These are phyloP conservation scores for Pelusios castaneus DNA, from an alignment of 2,113 vertebrate species.

Conservation along the genomic window DNA sequence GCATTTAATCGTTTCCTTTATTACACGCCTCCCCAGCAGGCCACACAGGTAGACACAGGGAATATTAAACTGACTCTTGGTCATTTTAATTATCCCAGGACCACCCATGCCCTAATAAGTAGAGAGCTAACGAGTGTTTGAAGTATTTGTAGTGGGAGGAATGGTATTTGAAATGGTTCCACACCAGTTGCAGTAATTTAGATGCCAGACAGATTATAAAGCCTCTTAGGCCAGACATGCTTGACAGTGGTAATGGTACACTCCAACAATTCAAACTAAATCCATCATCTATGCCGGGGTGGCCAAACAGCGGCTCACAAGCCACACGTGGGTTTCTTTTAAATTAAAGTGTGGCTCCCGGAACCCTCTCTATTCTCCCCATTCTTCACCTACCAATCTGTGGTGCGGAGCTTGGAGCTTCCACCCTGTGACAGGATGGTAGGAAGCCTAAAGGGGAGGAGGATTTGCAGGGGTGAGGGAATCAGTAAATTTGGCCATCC, in stretches of 20 bases:
- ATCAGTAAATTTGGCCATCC: no score
- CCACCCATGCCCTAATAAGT: constrained; percentile 52
- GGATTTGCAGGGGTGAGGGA: no score
- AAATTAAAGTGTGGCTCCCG: no score
- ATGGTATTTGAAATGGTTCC: constrained; percentile 35
- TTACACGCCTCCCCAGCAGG: constrained; percentile 55
- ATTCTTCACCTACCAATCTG: no score
- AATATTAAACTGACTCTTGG: constrained; percentile 63
- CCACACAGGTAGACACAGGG: constrained; percentile 69
- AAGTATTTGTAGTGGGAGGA: not conserved
- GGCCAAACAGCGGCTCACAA: no score
- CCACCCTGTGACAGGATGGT: no score
- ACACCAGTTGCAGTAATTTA: constrained; percentile 55
- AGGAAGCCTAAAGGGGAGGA: no score
- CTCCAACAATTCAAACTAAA: constrained; percentile 34
- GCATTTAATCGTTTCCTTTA: constrained; percentile 65
- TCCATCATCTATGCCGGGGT: not conserved
- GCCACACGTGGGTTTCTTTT: no score
- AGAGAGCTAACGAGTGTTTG: constrained; percentile 32
- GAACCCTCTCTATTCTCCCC: no score
- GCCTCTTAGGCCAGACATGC: constrained; percentile 18
- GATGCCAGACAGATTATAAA: constrained; percentile 50
- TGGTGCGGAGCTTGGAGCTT: no score
- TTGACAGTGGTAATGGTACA: not conserved
- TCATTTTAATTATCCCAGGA: constrained; percentile 53